A percentile compares a stretch with the other conserved stretches of the same genome.
Conservation (phyloP, 2,113 vertebrate genomes). For the Xenopus borealis region DNA sequence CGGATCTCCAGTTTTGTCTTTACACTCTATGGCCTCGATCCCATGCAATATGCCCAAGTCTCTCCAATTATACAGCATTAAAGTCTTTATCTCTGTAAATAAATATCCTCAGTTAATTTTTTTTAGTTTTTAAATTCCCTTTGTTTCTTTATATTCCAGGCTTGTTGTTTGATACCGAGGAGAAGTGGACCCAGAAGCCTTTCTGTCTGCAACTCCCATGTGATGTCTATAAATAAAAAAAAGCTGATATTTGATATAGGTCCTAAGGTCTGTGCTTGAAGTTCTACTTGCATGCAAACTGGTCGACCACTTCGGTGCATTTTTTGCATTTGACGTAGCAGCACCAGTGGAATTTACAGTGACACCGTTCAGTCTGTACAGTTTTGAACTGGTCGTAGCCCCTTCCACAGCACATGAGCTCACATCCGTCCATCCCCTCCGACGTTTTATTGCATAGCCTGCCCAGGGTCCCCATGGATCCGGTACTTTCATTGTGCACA, state of each 20-base stretch:
- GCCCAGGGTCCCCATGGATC: constrained; percentile 91
- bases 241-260: constrained; percentile 54
- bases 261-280: constrained; percentile 5
- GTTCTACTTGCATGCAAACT: constrained; percentile 95
- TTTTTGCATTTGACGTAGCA: constrained; percentile 98
- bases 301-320: constrained; percentile 94
- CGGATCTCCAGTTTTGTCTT: too few species aligned
- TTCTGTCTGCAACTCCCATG: constrained; percentile 47
- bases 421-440: constrained; percentile 96
- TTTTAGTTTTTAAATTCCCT: constrained; percentile 37
- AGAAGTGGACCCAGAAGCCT: constrained; percentile 47
- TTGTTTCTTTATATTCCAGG: constrained; percentile 3
- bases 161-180: constrained; percentile 50
- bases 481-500: constrained; percentile 87
- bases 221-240: constrained; percentile 73
- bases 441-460: constrained; percentile 98
- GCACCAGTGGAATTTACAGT: constrained; percentile 99
- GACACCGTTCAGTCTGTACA: constrained; percentile 90
- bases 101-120: constrained; percentile 55
- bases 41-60: constrained; percentile 41
- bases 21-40: not conserved
- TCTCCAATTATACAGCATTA: constrained; percentile 51
- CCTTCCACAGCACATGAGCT: constrained; percentile 97
- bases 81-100: constrained; percentile 52
- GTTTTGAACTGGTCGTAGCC: constrained; percentile 98